Evolutionary conservation across 2,888 invertebrate genomes (phyloP), one percentile per base, ranked within the genome.

Genomic region (Hyposoter dolosus): DNA sequence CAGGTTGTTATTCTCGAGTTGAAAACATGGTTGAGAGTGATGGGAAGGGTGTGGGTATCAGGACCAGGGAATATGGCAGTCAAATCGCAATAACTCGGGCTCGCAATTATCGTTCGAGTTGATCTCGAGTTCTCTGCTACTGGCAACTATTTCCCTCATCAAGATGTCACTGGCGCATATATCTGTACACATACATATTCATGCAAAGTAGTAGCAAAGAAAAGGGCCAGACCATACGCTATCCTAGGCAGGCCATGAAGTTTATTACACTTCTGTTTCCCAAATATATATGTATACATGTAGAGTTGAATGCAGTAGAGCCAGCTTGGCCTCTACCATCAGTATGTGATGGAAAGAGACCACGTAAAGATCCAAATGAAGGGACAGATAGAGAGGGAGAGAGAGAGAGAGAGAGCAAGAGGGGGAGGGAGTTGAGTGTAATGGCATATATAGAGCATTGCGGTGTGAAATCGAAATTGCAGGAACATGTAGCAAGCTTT

Each of bases 41-140:
- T 43, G 65, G 19, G 50, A 43, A 50, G 66, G 63, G 79, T 65
- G 63, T 79, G 66, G 79, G 79, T 83, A 81, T 40, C n/a, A 56
- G 32, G 56, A 74, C 45, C 56, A 75, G 53, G 19, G 47, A 60
- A 56, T 81, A 82, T 79, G 80, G 78, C 83, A 71, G 75, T 76
- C 83, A 85, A 86, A 85, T 86, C 78, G 72, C 83, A 89, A 89
- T 88, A 88, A 88, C 86, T 90, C 86, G 65, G 85, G 81, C 87
- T 84, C 79, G 89, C 89, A 88, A 90, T 90, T 89, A 89, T 84
- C 88, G 84, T 85, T 71, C 74, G 87, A 87, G 84, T 88, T 87
- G 85, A 88, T 88, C 84, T 84, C 76, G 53, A 82, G 50, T 56
- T 69, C 80, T 87, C 69, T 47, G 12, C 35, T 32, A 9, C 56